Conservation (phyloP, 2,888 invertebrate genomes). For the Euclidia mi region DNA sequence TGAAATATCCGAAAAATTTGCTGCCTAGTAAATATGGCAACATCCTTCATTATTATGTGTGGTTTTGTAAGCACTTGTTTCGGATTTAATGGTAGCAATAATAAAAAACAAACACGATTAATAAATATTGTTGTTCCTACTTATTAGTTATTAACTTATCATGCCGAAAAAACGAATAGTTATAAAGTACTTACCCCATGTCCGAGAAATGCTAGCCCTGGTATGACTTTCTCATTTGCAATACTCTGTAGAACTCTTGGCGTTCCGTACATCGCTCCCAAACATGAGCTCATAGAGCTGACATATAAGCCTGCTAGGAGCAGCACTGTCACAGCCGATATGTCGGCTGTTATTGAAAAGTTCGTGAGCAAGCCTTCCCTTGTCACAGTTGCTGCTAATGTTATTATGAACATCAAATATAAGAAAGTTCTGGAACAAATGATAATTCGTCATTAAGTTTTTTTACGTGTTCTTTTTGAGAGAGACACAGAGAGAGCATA, state of each 20-base stretch:
- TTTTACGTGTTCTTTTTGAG: no score
- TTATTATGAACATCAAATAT: constrained; percentile 96
- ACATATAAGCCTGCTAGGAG: constrained; percentile 98
- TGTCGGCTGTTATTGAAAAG: constrained; percentile 97
- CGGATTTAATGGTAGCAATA: no score
- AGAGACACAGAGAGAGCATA: no score
- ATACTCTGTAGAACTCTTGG: constrained; percentile 98
- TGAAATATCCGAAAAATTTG: no score
- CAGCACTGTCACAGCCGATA: constrained; percentile 95
- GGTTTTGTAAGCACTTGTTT: no score
- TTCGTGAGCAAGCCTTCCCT: constrained; percentile 93
- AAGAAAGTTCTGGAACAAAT: constrained; percentile 92
- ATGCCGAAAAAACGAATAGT: background rate
- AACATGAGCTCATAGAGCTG: constrained; percentile 98
- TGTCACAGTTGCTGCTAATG: constrained; percentile 96
- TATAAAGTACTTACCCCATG: constrained; percentile 93
- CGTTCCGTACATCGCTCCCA: constrained; percentile 99
- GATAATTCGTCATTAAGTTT: background rate
- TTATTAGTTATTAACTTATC: no score
- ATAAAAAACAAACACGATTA: no score
- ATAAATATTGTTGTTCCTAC: background rate
- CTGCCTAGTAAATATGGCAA: no score
- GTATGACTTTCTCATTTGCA: constrained; percentile 98
- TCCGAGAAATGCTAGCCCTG: constrained; percentile 95
- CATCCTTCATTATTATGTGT: no score